Evolutionary conservation across 2,113 vertebrate genomes (phyloP), one percentile per base, ranked within the genome.

Genomic region (Megaleporinus macrocephalus): DNA sequence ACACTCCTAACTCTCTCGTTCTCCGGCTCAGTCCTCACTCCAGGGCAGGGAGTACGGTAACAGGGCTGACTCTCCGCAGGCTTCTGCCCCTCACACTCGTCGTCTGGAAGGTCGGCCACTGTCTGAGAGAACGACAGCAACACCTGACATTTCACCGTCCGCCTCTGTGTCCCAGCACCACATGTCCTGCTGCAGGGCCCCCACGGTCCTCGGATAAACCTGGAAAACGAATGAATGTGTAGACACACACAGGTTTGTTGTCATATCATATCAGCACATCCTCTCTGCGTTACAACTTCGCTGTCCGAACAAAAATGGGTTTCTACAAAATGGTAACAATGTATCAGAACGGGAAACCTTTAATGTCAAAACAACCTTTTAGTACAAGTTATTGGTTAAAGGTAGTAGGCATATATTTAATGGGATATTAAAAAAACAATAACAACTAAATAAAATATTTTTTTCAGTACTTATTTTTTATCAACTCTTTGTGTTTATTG

Each of bases 101-200:
- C 96, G 0, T 95, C 93, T 0, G 97, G 97, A 83, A 99, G 90
- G 83, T 99, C 97, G 14, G 95, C 97, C 74, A 99, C 95, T 0
- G 96, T 95, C 87, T 98, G 97, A 51, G 98, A 96, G 93, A 99
- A 99, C 79, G 96, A 94, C 76, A 99, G 96, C 82, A 99, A 88
- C 82, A 99, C 96, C 85, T 97, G 98, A 88, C 98, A 99, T 75
- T 93, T 95, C 89, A 99, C 95, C 1, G 86, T 84, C 20, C 98
- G 93, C 33, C 91, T 91, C 89, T 97, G 97, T 57, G 89, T 92
- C 9, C 98, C 98, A 12, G 94, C 89, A 6, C 97, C 98, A 41
- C 98, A 99, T 10, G 96, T 96, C 70, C 93, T 94, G 59, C 96
- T 97, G 88, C 98, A 99, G 65, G 94, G 68, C 0, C 95, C 95